A percentile compares a stretch with the other conserved stretches of the same genome.
phyloP scores from a whole-genome alignment of 2,888 invertebrate species.

The Torymus texanus region DNA sequence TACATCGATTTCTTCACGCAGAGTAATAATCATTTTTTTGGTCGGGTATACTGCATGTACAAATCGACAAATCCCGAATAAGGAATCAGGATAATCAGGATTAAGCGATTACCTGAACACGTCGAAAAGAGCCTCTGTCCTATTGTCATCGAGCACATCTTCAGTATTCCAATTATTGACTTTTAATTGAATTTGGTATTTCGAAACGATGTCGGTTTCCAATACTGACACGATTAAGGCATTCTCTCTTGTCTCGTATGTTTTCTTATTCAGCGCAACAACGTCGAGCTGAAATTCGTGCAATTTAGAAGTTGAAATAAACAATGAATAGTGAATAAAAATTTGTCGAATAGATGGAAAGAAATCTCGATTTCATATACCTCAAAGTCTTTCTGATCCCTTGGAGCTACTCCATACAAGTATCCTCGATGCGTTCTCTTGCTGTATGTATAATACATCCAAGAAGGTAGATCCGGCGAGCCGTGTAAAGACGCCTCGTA shows the following conservation, averaged over 20 bases:
- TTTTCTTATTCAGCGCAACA: constrained; percentile 85
- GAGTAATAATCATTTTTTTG: too few relatives aligned
- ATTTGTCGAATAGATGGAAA: neutral
- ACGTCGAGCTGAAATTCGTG: constrained; percentile 79
- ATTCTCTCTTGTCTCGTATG: constrained; percentile 84
- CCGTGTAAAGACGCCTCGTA: constrained; percentile 81
- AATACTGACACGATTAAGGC: constrained; percentile 81
- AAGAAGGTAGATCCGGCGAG: constrained; percentile 89
- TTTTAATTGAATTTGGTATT: constrained; percentile 88
- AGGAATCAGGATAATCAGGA: neutral
- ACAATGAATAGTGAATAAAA: neutral
- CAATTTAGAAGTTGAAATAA: neutral
- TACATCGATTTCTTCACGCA: too few relatives aligned
- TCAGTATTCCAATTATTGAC: constrained; percentile 93
- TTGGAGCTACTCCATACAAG: constrained; percentile 89
- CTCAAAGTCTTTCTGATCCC: constrained; percentile 77
- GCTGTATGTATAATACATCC: constrained; percentile 91
- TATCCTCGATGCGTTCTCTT: constrained; percentile 86
- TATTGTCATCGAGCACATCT: constrained; percentile 85
- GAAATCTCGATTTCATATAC: constrained; percentile 60
- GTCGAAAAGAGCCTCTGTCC: constrained; percentile 85
- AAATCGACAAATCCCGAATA: neutral
- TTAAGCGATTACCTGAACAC: constrained; percentile 78
- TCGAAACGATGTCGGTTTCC: constrained; percentile 82
- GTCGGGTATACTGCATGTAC: too few relatives aligned